A percentile compares a stretch with the other conserved stretches of the same genome.
phyloP scores from a whole-genome alignment of 2,888 invertebrate genomes.

The Callosobruchus maculatus region DNA sequence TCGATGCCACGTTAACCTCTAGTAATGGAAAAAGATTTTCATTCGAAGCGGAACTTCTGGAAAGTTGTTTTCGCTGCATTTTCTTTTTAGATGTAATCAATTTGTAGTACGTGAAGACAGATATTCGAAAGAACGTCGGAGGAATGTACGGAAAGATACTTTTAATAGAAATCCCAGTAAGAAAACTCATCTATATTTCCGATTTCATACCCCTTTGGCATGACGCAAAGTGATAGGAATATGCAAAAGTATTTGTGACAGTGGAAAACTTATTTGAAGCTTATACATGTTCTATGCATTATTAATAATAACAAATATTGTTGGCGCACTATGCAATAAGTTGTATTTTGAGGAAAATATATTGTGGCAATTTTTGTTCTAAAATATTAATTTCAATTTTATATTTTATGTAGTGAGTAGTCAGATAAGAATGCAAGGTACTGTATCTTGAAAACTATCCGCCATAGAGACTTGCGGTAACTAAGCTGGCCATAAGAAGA shows the following conservation, averaged over 20 bases:
- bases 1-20: background rate
- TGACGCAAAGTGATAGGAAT: background rate
- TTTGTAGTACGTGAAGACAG: background rate
- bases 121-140: background rate
- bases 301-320: too few species aligned
- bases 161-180: background rate
- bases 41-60: background rate
- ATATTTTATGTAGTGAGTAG: too few species aligned
- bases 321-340: too few species aligned
- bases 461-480: too few species aligned
- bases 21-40: background rate
- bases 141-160: background rate
- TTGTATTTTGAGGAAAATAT: too few species aligned
- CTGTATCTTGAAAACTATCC: too few species aligned
- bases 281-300: background rate
- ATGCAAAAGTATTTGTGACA: background rate
- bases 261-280: background rate
- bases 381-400: too few species aligned
- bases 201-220: background rate
- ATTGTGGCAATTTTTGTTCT: too few species aligned
- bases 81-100: background rate
- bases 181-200: background rate
- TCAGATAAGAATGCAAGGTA: too few species aligned
- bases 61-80: background rate
- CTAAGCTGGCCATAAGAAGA: too few species aligned